Evolutionary conservation across 2,113 vertebrate species (phyloP).

Genomic region (Mesembrinibis cayennensis): DNA sequence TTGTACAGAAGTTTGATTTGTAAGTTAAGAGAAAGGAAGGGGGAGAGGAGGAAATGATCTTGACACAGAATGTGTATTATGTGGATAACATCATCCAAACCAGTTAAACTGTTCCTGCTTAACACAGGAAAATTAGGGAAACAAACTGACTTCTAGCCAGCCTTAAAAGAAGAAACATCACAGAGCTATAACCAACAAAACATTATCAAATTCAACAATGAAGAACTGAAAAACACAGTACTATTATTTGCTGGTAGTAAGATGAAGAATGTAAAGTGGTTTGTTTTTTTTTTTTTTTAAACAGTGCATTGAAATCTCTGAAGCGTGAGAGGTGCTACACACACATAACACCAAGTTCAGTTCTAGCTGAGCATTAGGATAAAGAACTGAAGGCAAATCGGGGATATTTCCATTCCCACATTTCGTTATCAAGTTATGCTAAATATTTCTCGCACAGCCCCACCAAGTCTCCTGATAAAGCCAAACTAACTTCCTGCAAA

Average conservation of each 20-base stretch:
- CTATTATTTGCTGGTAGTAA: neutral
- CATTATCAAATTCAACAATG: neutral
- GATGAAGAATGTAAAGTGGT: neutral
- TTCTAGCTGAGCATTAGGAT: neutral
- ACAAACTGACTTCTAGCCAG: neutral
- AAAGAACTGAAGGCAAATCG: neutral
- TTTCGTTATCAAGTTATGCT: neutral
- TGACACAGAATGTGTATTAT: neutral
- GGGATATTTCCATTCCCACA: neutral
- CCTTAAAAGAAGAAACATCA: neutral
- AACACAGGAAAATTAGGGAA: neutral
- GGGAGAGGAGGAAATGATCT: neutral
- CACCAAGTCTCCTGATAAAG: neutral
- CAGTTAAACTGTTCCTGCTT: neutral
- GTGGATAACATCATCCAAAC: neutral
- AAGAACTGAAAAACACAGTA: neutral
- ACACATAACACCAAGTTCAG: neutral
- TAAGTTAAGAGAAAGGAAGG: neutral
- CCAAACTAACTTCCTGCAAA: neutral
- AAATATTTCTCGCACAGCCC: neutral
- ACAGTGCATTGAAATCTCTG: neutral
- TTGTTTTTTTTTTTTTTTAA: neutral
- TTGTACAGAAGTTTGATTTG: neutral
- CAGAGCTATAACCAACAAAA: neutral
- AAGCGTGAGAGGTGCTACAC: neutral